Conservation (phyloP, 2,113 vertebrate species). For the Oncorhynchus kisutch region DNA sequence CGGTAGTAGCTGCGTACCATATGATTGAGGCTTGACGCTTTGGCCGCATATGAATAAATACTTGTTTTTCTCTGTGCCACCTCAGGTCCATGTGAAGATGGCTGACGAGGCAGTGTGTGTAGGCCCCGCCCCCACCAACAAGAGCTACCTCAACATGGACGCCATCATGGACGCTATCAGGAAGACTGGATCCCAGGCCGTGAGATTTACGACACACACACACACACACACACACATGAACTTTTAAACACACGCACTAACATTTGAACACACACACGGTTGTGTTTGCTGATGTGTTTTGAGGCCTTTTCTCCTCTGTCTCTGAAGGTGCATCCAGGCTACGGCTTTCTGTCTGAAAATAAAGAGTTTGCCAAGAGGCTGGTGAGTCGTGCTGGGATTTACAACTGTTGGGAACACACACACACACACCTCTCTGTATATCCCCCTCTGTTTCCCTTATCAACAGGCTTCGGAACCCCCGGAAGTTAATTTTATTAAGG, state of each 20-base stretch:
- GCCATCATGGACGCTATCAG: slow-evolving; percentile 93
- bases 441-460: neutral
- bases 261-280: no score
- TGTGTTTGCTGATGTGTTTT: neutral
- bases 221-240: no score
- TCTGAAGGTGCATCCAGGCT: slow-evolving; percentile 92
- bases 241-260: neutral
- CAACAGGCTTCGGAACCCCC: neutral
- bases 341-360: slow-evolving; percentile 98
- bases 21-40: no score
- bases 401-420: neutral
- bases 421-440: neutral
- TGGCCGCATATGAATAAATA: no score
- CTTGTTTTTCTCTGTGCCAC: slow-evolving; percentile 3
- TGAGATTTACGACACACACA: slow-evolving; percentile 64
- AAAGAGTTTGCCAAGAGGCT: slow-evolving; percentile 92
- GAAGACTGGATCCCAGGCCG: slow-evolving; percentile 90
- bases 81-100: slow-evolving; percentile 95
- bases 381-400: slow-evolving; percentile 74
- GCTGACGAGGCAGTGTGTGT: slow-evolving; percentile 94
- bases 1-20: no score
- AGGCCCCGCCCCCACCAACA: slow-evolving; percentile 90
- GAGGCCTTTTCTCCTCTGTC: neutral
- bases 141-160: slow-evolving; percentile 99
- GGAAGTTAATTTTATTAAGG: neutral